Base-by-base conservation (phyloP, 2,888 invertebrate species). In the Sarcophaga variegata region DNA sequence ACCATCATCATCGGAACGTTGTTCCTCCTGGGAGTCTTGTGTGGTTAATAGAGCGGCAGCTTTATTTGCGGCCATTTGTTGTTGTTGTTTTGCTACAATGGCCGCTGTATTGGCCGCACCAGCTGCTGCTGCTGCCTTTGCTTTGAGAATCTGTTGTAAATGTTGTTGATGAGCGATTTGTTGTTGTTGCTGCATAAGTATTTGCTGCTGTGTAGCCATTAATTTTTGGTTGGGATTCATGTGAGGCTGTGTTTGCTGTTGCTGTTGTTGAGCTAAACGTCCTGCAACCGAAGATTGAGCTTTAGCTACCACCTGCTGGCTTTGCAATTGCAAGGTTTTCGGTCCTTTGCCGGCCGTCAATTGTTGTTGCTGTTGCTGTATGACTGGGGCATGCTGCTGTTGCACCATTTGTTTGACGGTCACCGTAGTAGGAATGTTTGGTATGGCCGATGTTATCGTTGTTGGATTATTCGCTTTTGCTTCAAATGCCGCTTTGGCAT, bases 1-100 rank as follows among this genome's bases (percentile, higher is more conserved):
- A 27, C 93, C 93, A 76, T 93, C 93, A 27, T 93, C 93, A 83
- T 93, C 93, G 83, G 93, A 93, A 59, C 93, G 92, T 78, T 93
- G 92, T 62, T 90, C 91, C 81, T 92, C 90, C 81, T 93, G 93
- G 4, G 92, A 91, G n/a, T 92, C 92, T 70, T 89, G 90, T 60
- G 90, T 81, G 82, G 80, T 45, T 54, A 81, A 63, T n/a, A 75
- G 11, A 4, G 25, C 64, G 25, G 76, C 64, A 14, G 76, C 70
- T 20, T 85, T 75, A 75, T 91, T 91, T 88, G 91, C 91, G 77
- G 90, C 87, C 83, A 92, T 90, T 83, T 91, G 92, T 88, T 91
- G 91, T 82, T 91, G 92, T 74, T 92, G 92, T 74, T 92, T 91
- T 87, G 92, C 92, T 72, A 92, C 92, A 80, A 92, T 83, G 14